Percentiles rank a stretch among this genome's conserved stretches.
Conservation (phyloP, 2,113 vertebrate species). For the Thinocorus orbignyianus region DNA sequence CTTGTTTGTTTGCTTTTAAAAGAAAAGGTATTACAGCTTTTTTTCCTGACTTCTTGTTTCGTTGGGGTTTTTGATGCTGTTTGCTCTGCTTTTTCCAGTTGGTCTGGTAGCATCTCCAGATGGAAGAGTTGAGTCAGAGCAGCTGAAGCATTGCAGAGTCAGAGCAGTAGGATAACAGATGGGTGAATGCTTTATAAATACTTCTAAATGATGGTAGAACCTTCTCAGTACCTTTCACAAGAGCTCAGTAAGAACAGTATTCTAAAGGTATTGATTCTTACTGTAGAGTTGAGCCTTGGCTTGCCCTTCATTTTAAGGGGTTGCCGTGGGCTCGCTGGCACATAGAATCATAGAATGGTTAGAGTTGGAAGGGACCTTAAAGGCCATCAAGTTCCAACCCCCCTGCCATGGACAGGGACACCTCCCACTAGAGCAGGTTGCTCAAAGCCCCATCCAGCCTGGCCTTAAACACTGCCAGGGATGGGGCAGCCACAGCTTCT, state of each 20-base stretch:
- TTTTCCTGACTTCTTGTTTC: conserved; percentile 10
- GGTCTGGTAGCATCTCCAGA: conserved; percentile 56
- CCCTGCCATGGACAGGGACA: too few species aligned
- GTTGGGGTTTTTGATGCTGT: background rate
- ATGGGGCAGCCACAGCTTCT: too few species aligned
- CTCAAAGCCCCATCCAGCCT: too few species aligned
- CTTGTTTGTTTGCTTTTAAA: conserved; percentile 51
- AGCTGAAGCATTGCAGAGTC: conserved; percentile 39
- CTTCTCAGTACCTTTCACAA: background rate
- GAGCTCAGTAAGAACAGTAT: background rate
- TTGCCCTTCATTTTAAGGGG: background rate
- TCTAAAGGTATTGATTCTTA: background rate
- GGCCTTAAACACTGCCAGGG: too few species aligned
- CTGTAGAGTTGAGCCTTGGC: background rate
- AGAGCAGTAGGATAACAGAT: conserved; percentile 55
- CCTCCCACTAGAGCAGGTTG: too few species aligned
- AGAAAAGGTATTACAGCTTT: background rate
- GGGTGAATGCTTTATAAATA: conserved; percentile 50
- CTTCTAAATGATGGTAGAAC: conserved; percentile 16
- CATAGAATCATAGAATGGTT: too few species aligned
- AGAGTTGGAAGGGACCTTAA: too few species aligned
- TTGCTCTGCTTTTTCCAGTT: conserved; percentile 61
- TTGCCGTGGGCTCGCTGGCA: background rate
- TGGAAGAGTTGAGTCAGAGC: conserved; percentile 64
- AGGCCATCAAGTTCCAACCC: too few species aligned